These are phyloP conservation scores for Amblyornis subalaris DNA, from an alignment of 2,113 vertebrate genomes.

Conservation along the genomic window DNA sequence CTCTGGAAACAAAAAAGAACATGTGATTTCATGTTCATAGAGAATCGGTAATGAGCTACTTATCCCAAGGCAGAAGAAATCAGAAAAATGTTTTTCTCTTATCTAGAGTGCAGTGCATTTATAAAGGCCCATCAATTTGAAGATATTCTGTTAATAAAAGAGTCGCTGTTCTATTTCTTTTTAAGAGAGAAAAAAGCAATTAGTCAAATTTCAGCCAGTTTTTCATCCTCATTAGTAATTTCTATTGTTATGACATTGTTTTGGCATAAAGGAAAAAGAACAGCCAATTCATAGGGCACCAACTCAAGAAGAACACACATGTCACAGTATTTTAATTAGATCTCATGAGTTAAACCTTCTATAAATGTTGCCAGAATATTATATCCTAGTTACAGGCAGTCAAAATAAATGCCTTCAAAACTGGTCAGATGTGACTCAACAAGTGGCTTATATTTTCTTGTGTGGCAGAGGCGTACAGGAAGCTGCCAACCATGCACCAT, in stretches of 20 bases:
- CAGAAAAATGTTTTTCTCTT: not conserved
- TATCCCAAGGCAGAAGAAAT: not conserved
- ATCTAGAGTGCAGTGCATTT: not conserved
- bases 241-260: slow-evolving; percentile 49
- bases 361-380: slow-evolving; percentile 43
- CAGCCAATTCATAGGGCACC: slow-evolving; percentile 37
- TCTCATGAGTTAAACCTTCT: slow-evolving; percentile 55
- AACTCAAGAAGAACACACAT: slow-evolving; percentile 34
- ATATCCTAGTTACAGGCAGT: slow-evolving; percentile 2
- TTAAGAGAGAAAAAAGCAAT: not conserved
- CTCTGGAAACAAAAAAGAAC: not conserved
- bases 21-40: not conserved
- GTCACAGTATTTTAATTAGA: slow-evolving; percentile 69
- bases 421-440: not conserved
- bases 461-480: not conserved
- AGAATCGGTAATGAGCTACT: not conserved
- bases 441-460: not conserved
- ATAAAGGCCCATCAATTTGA: not conserved
- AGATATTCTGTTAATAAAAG: not conserved
- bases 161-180: not conserved
- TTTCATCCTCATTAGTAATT: slow-evolving; percentile 57
- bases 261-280: slow-evolving; percentile 37
- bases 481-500: not conserved
- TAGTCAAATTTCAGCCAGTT: slow-evolving; percentile 31
- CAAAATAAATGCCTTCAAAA: not conserved